Evolutionary conservation across 2,888 invertebrate genomes (phyloP).

Genomic region (Lochmaea capreae): DNA sequence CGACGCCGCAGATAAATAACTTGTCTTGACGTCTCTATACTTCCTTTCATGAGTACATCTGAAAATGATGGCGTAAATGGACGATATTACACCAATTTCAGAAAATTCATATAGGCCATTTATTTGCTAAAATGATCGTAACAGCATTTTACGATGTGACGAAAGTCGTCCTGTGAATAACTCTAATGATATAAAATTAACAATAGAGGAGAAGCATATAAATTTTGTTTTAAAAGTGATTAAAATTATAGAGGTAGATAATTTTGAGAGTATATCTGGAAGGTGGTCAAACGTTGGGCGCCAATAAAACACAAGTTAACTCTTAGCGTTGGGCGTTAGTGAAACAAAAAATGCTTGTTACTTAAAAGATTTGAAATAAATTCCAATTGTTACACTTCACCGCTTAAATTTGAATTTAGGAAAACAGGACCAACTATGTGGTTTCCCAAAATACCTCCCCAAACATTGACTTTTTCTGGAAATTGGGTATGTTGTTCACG

Average conservation of each 20-base stretch:
- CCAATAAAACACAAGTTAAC: not conserved
- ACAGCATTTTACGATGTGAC: slow-evolving; percentile 23
- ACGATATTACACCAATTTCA: slow-evolving; percentile 42
- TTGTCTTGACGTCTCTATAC: slow-evolving; percentile 55
- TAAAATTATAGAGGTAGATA: not conserved
- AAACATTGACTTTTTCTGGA: no score
- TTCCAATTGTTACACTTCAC: no score
- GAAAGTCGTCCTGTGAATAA: slow-evolving; percentile 20
- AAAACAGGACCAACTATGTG: no score
- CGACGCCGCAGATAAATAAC: slow-evolving; percentile 59
- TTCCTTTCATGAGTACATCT: slow-evolving; percentile 55
- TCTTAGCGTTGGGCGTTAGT: no score
- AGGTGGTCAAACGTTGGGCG: no score
- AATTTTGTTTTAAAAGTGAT: not conserved
- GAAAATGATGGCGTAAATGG: slow-evolving; percentile 37
- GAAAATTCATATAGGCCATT: slow-evolving; percentile 39
- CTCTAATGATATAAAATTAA: slow-evolving; percentile 21
- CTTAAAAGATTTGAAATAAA: no score
- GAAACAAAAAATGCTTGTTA: no score
- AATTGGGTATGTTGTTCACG: no score
- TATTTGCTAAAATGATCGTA: slow-evolving; percentile 30
- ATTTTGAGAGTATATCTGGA: not conserved
- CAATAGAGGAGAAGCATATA: not conserved
- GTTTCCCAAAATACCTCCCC: no score
- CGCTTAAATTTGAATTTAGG: no score